Conservation (phyloP, 2,888 invertebrate species). For the Cenopis cana region DNA sequence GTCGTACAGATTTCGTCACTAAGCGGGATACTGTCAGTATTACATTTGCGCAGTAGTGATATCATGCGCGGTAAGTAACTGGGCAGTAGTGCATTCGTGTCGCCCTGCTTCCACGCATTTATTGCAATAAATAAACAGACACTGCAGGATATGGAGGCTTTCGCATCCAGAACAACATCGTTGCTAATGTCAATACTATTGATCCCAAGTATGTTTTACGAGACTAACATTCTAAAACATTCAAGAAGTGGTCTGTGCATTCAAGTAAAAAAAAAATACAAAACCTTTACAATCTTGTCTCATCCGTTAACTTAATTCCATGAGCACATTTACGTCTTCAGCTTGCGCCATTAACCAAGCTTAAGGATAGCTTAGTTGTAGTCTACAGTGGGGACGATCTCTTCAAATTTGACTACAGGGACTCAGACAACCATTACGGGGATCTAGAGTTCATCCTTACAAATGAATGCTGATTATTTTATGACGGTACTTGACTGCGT, state of each 20-base stretch:
- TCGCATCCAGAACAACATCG: too few relatives aligned
- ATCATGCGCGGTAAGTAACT: too few relatives aligned
- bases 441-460: slow-evolving; percentile 40
- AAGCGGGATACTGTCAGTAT: too few relatives aligned
- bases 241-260: too few relatives aligned
- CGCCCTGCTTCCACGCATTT: too few relatives aligned
- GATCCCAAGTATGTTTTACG: too few relatives aligned
- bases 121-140: too few relatives aligned
- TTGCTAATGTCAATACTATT: too few relatives aligned
- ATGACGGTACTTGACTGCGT: slow-evolving; percentile 26
- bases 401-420: slow-evolving; percentile 43
- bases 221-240: background rate
- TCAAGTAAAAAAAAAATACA: slow-evolving; percentile 18
- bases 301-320: slow-evolving; percentile 39
- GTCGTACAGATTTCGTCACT: too few relatives aligned
- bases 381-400: slow-evolving; percentile 30
- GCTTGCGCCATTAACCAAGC: slow-evolving; percentile 39
- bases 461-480: slow-evolving; percentile 41
- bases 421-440: slow-evolving; percentile 39
- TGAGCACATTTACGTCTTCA: slow-evolving; percentile 39
- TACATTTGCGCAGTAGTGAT: too few relatives aligned
- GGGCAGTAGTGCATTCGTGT: too few relatives aligned
- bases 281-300: slow-evolving; percentile 33
- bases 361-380: slow-evolving; percentile 36
- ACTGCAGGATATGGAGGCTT: too few relatives aligned